Conservation (phyloP, 2,797 vertebrate species). For the Thalassophryne amazonica region DNA sequence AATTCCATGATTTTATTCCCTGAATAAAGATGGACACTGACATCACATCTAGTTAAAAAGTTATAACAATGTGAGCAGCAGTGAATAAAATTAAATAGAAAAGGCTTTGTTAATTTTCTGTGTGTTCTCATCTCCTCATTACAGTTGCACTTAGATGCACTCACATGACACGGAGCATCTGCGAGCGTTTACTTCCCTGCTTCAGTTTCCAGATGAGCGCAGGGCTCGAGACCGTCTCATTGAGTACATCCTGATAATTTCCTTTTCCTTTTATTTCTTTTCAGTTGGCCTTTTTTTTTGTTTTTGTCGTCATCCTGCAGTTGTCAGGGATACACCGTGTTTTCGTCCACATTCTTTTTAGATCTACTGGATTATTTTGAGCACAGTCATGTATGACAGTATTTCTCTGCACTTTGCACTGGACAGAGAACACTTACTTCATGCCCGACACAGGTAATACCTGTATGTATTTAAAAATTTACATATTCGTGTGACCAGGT, state of each 20-base stretch:
- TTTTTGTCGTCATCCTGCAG: neutral
- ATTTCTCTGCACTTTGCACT: slow-evolving; percentile 67
- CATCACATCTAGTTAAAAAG: neutral
- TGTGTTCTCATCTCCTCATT: neutral
- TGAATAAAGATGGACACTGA: too few relatives aligned
- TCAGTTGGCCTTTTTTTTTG: neutral
- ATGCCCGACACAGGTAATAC: slow-evolving; percentile 87
- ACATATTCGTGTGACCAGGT: neutral
- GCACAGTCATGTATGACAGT: slow-evolving; percentile 79
- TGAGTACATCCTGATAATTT: neutral
- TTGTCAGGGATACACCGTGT: slow-evolving; percentile 17
- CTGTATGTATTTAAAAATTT: neutral
- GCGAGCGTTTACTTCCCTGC: slow-evolving; percentile 14
- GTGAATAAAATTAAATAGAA: neutral
- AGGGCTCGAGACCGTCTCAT: slow-evolving; percentile 8
- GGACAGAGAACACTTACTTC: slow-evolving; percentile 77
- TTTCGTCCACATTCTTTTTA: slow-evolving; percentile 15
- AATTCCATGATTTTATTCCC: neutral
- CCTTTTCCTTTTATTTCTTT: neutral
- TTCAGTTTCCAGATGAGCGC: slow-evolving; percentile 45
- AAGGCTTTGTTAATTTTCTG: neutral
- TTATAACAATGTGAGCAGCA: neutral
- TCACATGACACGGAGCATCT: neutral
- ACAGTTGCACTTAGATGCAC: too few relatives aligned
- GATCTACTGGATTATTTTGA: slow-evolving; percentile 49